Evolutionary conservation across 2,888 invertebrate species (phyloP).

Genomic region (Drosophila trichaetosa): DNA sequence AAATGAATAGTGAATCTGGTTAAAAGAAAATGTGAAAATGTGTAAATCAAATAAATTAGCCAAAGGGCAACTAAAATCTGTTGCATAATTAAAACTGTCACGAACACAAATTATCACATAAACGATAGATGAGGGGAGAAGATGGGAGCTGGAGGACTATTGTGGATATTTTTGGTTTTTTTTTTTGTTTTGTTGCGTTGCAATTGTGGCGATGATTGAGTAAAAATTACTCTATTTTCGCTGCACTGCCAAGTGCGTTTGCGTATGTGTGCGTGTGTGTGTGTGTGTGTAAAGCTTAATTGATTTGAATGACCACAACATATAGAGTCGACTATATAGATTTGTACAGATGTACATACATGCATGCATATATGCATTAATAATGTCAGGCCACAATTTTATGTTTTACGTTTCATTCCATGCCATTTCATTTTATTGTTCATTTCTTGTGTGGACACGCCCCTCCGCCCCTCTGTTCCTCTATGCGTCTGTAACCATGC

Average conservation of each 20-base stretch:
- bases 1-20: background rate
- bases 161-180: background rate
- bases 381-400: conserved; percentile 68
- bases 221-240: conserved; percentile 16
- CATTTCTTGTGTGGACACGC: conserved; percentile 21
- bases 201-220: conserved; percentile 27
- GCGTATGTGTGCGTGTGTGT: conserved; percentile 22
- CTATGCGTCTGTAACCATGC: background rate
- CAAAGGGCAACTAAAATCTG: background rate
- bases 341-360: background rate
- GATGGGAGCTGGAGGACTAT: background rate
- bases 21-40: background rate
- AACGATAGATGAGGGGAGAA: background rate
- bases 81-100: background rate
- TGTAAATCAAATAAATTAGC: background rate
- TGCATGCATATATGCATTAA: conserved; percentile 44
- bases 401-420: conserved; percentile 73
- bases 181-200: conserved; percentile 14
- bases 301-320: conserved; percentile 63
- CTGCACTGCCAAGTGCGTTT: conserved; percentile 14
- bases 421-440: conserved; percentile 70
- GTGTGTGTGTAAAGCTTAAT: conserved; percentile 54
- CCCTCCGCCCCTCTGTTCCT: background rate
- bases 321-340: conserved; percentile 10
- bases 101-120: background rate